Base-by-base conservation (phyloP, 1,140 invertebrate genomes). In the Anadara kagoshimensis region DNA sequence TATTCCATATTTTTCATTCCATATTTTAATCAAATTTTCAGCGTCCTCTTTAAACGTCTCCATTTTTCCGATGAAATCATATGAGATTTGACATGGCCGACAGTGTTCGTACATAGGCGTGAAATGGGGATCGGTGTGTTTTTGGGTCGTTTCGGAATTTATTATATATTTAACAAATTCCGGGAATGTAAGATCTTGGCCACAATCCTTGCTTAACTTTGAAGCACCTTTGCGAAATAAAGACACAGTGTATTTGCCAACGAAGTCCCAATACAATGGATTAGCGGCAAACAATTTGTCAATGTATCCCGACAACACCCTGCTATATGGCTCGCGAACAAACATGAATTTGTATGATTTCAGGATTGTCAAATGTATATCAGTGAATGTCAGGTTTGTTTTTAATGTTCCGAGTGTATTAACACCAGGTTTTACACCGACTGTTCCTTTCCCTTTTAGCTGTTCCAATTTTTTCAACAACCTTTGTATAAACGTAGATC, bases 161-260 rank as follows among this genome's bases (percentile, higher is more conserved):
- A 80, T 65, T 16, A 82, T 51, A 49, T 80, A 80, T 54, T 78
- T 73, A 29, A 82, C 63, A 24, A 82, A 80, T 70, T 82, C 78
- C 11, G 70, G 64, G 36, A 79, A 79, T 45, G 70, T 79, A 18
- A 76, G 53, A 45, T 76, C 72, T 26, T 76, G 71, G 11, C 78
- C 77, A 73, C 77, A 78, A 20, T 43, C 26, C 2, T 56, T 14
- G 5, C 62, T 69, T 18, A 26, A 26, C 43, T 58, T 49, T 24
- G 57, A 51, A 5, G 51, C 36, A 20, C 47, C 20, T 14, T 47
- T n/a, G 16, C 63, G 29, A 58, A 68, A 56, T 11, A 56, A 16
- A 0, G 47, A 29, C 14, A 66, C 22, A 18, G 73, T 63, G 14
- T 56, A 59, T 45, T 8, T 66, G 0, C 78, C 74, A 20, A 29